A percentile compares a stretch with the other conserved stretches of the same genome.
These are phyloP conservation scores for Sinocyclocheilus grahami DNA, from an alignment of 2,113 vertebrate species.

Conservation along the genomic window DNA sequence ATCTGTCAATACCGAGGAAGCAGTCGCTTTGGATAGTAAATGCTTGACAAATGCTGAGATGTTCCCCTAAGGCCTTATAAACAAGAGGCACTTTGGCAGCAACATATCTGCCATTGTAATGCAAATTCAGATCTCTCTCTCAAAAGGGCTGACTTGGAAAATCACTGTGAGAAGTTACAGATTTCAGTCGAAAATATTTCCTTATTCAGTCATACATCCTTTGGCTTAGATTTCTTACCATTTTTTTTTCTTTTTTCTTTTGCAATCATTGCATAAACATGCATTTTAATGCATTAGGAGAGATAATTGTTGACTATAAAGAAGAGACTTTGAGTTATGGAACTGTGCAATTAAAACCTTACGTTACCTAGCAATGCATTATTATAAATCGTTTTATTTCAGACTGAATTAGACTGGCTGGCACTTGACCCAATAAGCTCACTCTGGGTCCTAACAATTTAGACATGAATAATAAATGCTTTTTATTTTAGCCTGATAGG, in stretches of 20 bases:
- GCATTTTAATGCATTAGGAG: background rate
- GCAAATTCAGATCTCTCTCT: constrained; percentile 31
- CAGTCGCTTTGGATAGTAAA: background rate
- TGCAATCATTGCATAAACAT: background rate
- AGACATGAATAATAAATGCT: constrained; percentile 38
- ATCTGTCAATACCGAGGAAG: background rate
- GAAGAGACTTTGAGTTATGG: background rate
- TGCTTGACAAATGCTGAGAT: constrained; percentile 18
- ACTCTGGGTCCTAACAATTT: constrained; percentile 33
- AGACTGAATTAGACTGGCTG: constrained; percentile 17
- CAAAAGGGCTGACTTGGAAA: constrained; percentile 1
- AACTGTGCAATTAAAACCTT: background rate
- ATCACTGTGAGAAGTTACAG: background rate
- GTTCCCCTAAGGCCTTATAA: constrained; percentile 24
- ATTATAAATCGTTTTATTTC: background rate
- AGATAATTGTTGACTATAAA: background rate
- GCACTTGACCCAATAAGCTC: constrained; percentile 6
- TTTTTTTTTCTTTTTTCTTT: background rate
- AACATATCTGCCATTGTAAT: constrained; percentile 15
- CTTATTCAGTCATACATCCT: background rate
- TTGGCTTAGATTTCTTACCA: background rate
- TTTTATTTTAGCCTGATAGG: constrained; percentile 32
- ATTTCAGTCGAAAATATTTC: background rate
- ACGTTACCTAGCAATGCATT: background rate
- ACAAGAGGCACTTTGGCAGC: constrained; percentile 23